Percentiles rank a stretch among this genome's conserved stretches.
phyloP scores from a whole-genome alignment of 2,888 invertebrate species.

The Phorcus lineatus region DNA sequence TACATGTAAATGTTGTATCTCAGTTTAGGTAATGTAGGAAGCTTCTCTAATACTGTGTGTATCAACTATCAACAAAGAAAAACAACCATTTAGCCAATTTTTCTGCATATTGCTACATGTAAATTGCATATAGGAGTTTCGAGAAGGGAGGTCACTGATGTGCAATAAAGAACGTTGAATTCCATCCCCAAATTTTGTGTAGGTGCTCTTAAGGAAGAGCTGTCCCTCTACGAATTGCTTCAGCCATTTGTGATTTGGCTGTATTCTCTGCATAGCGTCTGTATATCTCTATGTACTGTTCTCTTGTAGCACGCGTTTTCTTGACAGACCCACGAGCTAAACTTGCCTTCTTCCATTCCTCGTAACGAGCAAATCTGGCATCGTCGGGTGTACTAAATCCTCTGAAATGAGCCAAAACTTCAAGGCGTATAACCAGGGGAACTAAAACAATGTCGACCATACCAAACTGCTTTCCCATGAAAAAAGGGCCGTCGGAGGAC shows the following conservation, averaged over 20 bases:
- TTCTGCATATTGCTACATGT: no score
- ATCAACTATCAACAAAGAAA: no score
- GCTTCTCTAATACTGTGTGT: no score
- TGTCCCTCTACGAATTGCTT: constrained; percentile 45
- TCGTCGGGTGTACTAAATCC: constrained; percentile 49
- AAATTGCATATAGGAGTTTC: no score
- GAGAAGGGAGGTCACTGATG: not conserved
- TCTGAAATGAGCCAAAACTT: constrained; percentile 50
- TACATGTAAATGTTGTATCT: no score
- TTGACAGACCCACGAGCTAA: constrained; percentile 28
- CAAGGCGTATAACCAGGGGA: constrained; percentile 49
- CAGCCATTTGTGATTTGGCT: constrained; percentile 44
- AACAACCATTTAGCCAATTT: no score
- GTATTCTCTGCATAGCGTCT: constrained; percentile 41
- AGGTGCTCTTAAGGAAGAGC: constrained; percentile 35
- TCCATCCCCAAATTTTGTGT: not conserved
- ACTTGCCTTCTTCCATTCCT: constrained; percentile 43
- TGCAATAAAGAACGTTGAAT: not conserved
- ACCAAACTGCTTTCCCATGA: constrained; percentile 51
- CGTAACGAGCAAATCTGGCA: constrained; percentile 36
- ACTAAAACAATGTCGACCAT: constrained; percentile 59
- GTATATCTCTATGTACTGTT: constrained; percentile 35
- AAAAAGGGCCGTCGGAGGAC: constrained; percentile 47
- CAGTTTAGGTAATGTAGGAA: no score
- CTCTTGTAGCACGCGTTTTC: constrained; percentile 28